These are phyloP conservation scores for Endotricha flammealis DNA, from an alignment of 2,888 invertebrate species.

Conservation along the genomic window DNA sequence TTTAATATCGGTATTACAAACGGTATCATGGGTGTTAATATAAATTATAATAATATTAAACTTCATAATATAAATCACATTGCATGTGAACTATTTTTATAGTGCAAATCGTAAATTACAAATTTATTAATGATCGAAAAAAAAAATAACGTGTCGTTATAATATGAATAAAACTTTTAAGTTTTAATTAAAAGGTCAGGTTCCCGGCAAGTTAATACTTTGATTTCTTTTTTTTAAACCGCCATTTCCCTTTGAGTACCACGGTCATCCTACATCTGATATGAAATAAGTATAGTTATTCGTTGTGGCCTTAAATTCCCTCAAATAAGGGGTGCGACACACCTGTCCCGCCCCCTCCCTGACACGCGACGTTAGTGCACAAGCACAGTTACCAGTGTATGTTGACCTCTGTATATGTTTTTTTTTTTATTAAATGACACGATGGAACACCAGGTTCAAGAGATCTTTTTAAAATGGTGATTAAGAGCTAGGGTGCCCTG, in stretches of 20 bases:
- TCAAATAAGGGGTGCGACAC: slow-evolving; percentile 69
- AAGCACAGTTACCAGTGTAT: slow-evolving; percentile 37
- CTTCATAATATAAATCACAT: too few relatives aligned
- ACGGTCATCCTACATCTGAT: slow-evolving; percentile 41
- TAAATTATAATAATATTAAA: too few relatives aligned
- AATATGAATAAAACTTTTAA: background rate
- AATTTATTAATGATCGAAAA: too few relatives aligned
- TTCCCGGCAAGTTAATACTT: slow-evolving; percentile 13
- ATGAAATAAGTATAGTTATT: slow-evolving; percentile 57
- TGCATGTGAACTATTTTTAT: too few relatives aligned
- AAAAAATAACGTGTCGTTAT: too few relatives aligned
- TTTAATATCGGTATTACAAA: too few relatives aligned
- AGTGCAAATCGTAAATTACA: too few relatives aligned
- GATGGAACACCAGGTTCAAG: background rate
- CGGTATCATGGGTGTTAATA: too few relatives aligned
- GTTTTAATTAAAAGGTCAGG: background rate
- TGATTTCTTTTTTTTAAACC: slow-evolving; percentile 3
- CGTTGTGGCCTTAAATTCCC: slow-evolving; percentile 61
- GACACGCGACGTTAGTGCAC: slow-evolving; percentile 66
- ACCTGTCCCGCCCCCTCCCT: slow-evolving; percentile 70
- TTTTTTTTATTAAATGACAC: background rate
- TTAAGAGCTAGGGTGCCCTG: slow-evolving; percentile 42
- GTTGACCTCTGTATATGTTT: slow-evolving; percentile 30
- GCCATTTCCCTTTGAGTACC: slow-evolving; percentile 10
- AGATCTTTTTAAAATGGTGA: slow-evolving; percentile 36